Evolutionary conservation across 2,113 vertebrate species (phyloP).

Genomic region (Falco punctatus): DNA sequence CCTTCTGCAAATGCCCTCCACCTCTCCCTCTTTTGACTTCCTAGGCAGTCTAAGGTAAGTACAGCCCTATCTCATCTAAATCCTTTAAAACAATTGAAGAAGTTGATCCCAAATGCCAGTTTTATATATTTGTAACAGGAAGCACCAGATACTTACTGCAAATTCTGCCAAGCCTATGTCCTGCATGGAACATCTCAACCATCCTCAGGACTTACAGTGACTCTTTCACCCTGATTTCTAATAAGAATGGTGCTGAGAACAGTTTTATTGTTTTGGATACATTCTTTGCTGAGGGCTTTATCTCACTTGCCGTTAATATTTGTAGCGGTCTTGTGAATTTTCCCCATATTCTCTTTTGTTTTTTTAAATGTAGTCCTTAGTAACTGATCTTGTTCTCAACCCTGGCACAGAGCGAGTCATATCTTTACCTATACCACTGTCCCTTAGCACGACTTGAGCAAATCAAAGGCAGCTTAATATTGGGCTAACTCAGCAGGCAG

Average conservation of each 20-base stretch:
- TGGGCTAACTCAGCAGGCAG: background rate
- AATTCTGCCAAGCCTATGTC: background rate
- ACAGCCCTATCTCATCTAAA: background rate
- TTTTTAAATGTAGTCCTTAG: background rate
- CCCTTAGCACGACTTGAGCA: background rate
- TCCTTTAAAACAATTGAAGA: background rate
- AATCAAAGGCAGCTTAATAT: background rate
- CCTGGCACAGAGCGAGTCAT: background rate
- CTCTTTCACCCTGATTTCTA: background rate
- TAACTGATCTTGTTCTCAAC: background rate
- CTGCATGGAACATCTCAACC: background rate
- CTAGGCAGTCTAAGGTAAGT: background rate
- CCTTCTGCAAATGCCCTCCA: background rate
- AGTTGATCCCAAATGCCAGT: background rate
- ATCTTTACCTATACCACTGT: background rate
- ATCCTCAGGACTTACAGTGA: background rate
- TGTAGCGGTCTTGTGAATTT: background rate
- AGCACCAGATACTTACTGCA: background rate
- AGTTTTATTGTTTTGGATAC: background rate
- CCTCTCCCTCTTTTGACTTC: background rate
- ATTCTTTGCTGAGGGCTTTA: background rate
- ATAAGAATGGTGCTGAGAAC: background rate
- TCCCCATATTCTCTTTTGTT: background rate
- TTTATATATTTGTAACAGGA: background rate
- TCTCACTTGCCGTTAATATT: background rate